phyloP scores from a whole-genome alignment of 2,888 invertebrate genomes.

The Unio delphinus region DNA sequence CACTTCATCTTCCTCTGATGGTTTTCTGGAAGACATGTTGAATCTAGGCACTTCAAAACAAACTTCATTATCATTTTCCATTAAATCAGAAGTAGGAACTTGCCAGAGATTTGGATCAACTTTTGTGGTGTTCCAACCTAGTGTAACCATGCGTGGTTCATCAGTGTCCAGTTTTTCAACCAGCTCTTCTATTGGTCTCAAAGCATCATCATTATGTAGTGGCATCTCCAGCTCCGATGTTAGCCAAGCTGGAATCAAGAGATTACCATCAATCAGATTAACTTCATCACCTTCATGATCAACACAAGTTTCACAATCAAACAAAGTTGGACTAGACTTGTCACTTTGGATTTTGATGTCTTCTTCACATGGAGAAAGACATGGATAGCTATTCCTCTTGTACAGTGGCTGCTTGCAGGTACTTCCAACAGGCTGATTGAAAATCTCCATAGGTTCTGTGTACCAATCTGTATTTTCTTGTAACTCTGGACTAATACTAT shows the following conservation, averaged over 20 bases:
- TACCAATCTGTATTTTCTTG: conserved; percentile 61
- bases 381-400: conserved; percentile 48
- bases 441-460: conserved; percentile 53
- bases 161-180: no score
- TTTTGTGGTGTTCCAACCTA: no score
- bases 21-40: no score
- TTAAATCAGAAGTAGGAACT: no score
- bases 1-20: no score
- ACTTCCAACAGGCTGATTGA: conserved; percentile 34
- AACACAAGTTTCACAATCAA: conserved; percentile 8
- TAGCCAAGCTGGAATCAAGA: conserved; percentile 32
- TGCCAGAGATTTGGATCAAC: no score
- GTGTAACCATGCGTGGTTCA: no score
- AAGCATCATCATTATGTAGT: no score
- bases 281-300: conserved; percentile 9
- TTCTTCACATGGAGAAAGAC: conserved; percentile 15
- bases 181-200: no score
- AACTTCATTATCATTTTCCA: no score
- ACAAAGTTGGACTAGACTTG: conserved; percentile 21
- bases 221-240: conserved; percentile 15
- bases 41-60: no score
- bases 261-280: conserved; percentile 29
- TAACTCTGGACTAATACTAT: conserved; percentile 47
- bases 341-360: conserved; percentile 8
- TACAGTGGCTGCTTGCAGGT: conserved; percentile 48